Evolutionary conservation across 2,797 vertebrate genomes (phyloP), one percentile per base, ranked within the genome.

Genomic region (Halcyon smyrnensis): DNA sequence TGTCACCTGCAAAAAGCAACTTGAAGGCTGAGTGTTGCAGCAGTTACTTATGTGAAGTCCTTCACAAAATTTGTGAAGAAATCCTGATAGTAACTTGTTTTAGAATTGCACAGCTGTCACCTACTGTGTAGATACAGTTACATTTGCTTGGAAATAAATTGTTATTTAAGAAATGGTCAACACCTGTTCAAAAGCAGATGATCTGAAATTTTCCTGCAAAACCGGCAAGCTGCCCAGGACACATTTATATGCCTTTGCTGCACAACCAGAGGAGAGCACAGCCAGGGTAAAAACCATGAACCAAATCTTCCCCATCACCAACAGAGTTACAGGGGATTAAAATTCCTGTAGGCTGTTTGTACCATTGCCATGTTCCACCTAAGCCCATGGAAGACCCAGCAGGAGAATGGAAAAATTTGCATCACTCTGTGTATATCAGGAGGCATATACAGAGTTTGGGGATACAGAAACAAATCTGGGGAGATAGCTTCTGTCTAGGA

Each of bases 381-480:
- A 62, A 79, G 18, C 5, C 48, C 28, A 32, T 37, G 28, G 14
- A 43, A 87, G 71, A 89, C 15, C 9, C 24, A 48, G 30, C 37
- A 32, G 43, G 25, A 81, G 27, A 53, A 41, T 43, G 27, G 8
- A 34, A 54, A 36, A 32, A 56, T 73, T 68, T 78, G 6, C 15
- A 24, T 36, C 7, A 0, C 18, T 51, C 27, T 51, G 4, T 45
- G 48, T 15, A 3, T 36, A 59, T 12, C 0, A 0, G 34, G 39
- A 84, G 37, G 27, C 27, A 54, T 19, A 53, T 53, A 17, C 53
- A 54, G 51, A 54, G 53, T 54, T 12, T 54, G 30, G 30, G 50
- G 50, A 51, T 28, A 28, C 50, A 28, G 50, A 51, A 51, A 28
- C 32, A 23, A 65, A 9, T 41, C 2, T 32, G 21, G 15, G 15